These are phyloP conservation scores for Siderastrea radians DNA, from an alignment of 92 coral and sea anemone genomes.

Conservation along the genomic window DNA sequence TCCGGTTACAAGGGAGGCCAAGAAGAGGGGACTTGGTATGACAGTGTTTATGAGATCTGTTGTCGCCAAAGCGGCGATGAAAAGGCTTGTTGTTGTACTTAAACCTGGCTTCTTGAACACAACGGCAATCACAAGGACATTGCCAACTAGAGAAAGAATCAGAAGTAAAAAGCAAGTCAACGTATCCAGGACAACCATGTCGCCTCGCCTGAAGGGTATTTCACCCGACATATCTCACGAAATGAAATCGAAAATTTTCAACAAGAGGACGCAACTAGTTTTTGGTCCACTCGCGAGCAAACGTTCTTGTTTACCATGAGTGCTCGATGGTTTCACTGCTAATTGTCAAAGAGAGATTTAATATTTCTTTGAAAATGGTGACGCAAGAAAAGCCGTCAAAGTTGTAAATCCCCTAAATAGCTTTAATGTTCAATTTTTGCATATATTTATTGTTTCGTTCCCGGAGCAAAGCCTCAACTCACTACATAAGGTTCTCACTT, in stretches of 20 bases:
- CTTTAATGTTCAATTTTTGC: neutral
- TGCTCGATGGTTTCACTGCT: neutral
- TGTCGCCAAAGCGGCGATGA: conserved; percentile 50
- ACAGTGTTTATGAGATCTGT: conserved; percentile 46
- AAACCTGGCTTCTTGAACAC: conserved; percentile 53
- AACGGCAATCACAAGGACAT: conserved; percentile 49
- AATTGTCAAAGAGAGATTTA: neutral
- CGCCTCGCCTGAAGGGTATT: neutral
- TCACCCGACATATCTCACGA: neutral
- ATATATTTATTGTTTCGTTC: neutral
- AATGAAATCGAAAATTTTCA: neutral
- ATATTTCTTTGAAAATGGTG: neutral
- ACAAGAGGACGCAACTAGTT: neutral
- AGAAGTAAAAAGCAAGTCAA: conserved; percentile 10
- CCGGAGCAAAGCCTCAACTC: neutral
- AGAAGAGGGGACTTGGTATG: conserved; percentile 42
- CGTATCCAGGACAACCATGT: conserved; percentile 1
- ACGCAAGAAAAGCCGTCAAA: neutral
- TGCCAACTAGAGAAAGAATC: conserved; percentile 50
- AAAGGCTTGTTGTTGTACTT: conserved; percentile 52
- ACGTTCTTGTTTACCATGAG: neutral
- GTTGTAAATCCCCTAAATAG: neutral
- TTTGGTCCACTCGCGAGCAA: neutral
- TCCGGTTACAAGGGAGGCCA: conserved; percentile 54
- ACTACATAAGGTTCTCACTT: neutral